Percentiles rank a stretch among this genome's conserved stretches.
Conservation (phyloP, 2,797 vertebrate genomes). For the Hipposideros larvatus region DNA sequence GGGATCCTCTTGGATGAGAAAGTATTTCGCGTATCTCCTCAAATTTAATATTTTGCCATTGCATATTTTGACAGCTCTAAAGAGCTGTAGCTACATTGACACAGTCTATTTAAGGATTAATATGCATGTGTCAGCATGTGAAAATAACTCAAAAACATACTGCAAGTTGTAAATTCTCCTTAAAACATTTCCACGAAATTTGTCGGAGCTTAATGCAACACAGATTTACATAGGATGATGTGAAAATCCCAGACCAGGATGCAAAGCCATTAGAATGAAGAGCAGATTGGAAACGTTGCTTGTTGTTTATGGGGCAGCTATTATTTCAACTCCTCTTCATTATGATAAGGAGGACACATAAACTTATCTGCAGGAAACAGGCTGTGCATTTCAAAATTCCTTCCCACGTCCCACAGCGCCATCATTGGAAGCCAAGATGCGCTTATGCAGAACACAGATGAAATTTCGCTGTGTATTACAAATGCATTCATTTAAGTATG, state of each 20-base stretch:
- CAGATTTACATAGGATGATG: neutral
- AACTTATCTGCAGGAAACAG: slow-evolving; percentile 81
- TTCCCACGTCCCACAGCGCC: slow-evolving; percentile 42
- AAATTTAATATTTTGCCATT: neutral
- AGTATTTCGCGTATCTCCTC: neutral
- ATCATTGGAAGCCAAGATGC: slow-evolving; percentile 54
- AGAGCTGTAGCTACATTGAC: neutral
- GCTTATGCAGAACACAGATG: slow-evolving; percentile 63
- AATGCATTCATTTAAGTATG: neutral
- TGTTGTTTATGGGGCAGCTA: slow-evolving; percentile 43
- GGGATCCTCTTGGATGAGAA: neutral
- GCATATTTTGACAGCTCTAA: neutral
- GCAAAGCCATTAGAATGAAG: slow-evolving; percentile 19
- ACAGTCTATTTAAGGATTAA: neutral
- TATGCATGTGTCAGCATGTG: neutral
- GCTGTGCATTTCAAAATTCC: slow-evolving; percentile 72
- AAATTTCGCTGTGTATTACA: slow-evolving; percentile 62
- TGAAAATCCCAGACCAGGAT: neutral
- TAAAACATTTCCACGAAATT: neutral
- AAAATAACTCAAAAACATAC: neutral
- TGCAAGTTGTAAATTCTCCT: neutral
- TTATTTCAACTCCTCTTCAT: slow-evolving; percentile 70
- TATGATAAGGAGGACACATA: slow-evolving; percentile 63
- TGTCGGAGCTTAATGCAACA: neutral
- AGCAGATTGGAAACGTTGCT: slow-evolving; percentile 54